Conservation (phyloP, 2,797 vertebrate species). For the Tolypeutes matacus region DNA sequence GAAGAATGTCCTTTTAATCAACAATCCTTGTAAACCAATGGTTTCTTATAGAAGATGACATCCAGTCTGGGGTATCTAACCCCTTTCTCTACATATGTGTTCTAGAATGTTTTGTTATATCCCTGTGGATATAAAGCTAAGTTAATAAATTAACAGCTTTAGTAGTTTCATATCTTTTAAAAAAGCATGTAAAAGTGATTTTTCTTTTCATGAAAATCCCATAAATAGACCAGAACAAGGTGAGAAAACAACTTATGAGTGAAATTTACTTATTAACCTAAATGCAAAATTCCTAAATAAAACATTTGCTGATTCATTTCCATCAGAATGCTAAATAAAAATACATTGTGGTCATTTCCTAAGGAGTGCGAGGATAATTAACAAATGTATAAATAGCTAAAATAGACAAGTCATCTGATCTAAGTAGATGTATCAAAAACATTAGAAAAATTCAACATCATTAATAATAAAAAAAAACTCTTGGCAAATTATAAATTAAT, state of each 20-base stretch:
- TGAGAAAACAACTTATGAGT: background rate
- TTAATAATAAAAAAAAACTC: slow-evolving; percentile 15
- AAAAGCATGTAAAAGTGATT: background rate
- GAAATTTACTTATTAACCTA: slow-evolving; percentile 1
- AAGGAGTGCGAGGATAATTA: background rate
- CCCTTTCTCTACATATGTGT: background rate
- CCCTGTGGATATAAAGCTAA: background rate
- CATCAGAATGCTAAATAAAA: background rate
- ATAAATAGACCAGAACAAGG: background rate
- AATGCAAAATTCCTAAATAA: slow-evolving; percentile 7
- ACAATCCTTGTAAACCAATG: background rate
- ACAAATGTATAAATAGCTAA: background rate
- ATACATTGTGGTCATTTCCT: background rate
- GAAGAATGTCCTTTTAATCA: background rate
- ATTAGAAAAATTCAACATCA: background rate
- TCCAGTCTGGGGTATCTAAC: background rate
- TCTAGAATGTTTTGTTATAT: background rate
- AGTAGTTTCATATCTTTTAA: background rate
- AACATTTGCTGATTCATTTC: background rate
- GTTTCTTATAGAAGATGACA: background rate
- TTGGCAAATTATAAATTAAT: background rate
- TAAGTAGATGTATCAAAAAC: background rate
- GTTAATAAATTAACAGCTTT: background rate
- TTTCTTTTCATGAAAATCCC: background rate
- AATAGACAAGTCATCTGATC: background rate